Percentiles rank a stretch among this genome's conserved stretches.
Evolutionary conservation across 1,140 invertebrate species (phyloP).

Genomic region (Paraescarpia echinospica): DNA sequence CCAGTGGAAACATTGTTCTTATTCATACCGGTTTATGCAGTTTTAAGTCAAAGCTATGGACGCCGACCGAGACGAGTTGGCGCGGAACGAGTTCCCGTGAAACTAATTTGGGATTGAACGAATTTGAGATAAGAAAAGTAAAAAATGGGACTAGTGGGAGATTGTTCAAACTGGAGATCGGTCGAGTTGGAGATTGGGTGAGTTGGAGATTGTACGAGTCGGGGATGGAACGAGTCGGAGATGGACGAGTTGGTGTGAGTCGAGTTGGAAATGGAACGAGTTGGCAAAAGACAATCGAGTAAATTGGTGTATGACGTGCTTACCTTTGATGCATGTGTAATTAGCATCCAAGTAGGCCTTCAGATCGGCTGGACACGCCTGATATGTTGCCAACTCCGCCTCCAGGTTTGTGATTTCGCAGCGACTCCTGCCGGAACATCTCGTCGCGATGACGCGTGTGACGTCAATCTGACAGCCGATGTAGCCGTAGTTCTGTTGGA

Average conservation of each 20-base stretch:
- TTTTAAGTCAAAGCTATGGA: no score
- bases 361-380: conserved; percentile 22
- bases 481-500: conserved; percentile 28
- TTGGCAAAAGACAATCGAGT: not conserved
- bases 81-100: no score
- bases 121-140: no score
- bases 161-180: no score
- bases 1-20: no score
- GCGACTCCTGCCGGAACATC: conserved; percentile 15
- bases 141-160: no score
- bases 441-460: not conserved
- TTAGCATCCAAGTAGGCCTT: conserved; percentile 19
- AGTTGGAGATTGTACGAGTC: not conserved
- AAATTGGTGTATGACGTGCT: not conserved
- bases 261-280: not conserved
- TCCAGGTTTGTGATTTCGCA: conserved; percentile 19
- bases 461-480: conserved; percentile 23
- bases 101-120: no score
- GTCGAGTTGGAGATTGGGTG: no score
- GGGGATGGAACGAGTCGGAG: not conserved
- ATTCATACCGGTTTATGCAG: no score
- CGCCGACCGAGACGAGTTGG: no score
- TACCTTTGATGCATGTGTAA: conserved; percentile 22
- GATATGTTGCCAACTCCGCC: conserved; percentile 16
- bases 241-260: not conserved